Percentiles rank a stretch among this genome's conserved stretches.
phyloP scores from a whole-genome alignment of 2,888 invertebrate species.

The Hololepta plana region DNA sequence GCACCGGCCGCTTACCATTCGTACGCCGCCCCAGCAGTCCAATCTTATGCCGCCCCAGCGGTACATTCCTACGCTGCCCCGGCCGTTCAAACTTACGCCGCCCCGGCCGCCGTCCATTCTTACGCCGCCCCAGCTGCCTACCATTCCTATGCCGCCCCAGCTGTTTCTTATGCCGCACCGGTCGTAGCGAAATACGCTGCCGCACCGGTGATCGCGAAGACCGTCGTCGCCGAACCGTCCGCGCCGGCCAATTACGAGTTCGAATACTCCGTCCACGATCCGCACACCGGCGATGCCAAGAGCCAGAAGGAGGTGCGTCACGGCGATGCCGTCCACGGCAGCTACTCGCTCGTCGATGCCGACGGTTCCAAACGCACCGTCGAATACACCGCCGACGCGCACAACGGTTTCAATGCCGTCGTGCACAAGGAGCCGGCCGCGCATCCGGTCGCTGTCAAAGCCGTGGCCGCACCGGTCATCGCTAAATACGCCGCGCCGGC shows the following conservation, averaged over 20 bases:
- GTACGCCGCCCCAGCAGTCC: conserved; percentile 9
- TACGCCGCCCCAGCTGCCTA: conserved; percentile 25
- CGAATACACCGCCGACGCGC: conserved; percentile 33
- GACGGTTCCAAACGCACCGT: conserved; percentile 33
- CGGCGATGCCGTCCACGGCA: conserved; percentile 32
- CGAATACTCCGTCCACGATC: conserved; percentile 29
- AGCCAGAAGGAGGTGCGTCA: conserved; percentile 31
- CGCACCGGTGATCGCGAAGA: conserved; percentile 17
- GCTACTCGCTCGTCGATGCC: conserved; percentile 32
- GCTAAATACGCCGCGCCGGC: conserved; percentile 8
- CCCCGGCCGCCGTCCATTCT: conserved; percentile 26
- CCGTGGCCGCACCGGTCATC: conserved; percentile 18
- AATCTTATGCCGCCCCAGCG: conserved; percentile 8
- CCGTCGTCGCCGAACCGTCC: conserved; percentile 23
- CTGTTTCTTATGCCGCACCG: conserved; percentile 12
- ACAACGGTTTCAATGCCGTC: conserved; percentile 33
- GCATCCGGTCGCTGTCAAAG: conserved; percentile 18
- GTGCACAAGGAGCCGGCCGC: conserved; percentile 30
- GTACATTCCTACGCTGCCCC: conserved; percentile 8
- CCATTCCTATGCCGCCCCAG: conserved; percentile 26
- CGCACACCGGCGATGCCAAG: conserved; percentile 33
- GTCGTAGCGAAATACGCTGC: conserved; percentile 9
- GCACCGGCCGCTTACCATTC: conserved; percentile 7
- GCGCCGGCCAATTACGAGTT: conserved; percentile 31
- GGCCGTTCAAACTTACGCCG: conserved; percentile 14